Evolutionary conservation across 2,797 vertebrate species (phyloP).

Genomic region (Masticophis lateralis): DNA sequence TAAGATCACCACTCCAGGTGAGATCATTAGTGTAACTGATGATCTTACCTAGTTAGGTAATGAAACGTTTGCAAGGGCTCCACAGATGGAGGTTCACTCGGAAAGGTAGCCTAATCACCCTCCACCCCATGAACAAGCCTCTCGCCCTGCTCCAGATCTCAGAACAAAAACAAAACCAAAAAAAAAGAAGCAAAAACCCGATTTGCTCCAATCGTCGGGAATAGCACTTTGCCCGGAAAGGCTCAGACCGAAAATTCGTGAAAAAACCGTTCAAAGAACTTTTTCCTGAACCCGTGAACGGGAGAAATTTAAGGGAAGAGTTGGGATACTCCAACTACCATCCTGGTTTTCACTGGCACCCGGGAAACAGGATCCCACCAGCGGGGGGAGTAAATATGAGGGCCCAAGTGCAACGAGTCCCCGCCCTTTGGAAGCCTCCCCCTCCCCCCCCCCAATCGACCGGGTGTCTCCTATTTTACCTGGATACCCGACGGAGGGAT

Average conservation of each 20-base stretch:
- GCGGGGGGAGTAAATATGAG: neutral
- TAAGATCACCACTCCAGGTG: neutral
- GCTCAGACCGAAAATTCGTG: neutral
- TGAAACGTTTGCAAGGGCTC: neutral
- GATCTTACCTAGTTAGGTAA: neutral
- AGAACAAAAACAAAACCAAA: neutral
- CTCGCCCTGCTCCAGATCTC: neutral
- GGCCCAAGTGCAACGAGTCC: neutral
- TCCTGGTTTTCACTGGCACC: neutral
- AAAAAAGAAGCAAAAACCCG: neutral
- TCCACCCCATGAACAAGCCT: neutral
- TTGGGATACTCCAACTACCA: neutral
- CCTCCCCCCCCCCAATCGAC: too few relatives aligned
- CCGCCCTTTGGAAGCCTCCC: neutral
- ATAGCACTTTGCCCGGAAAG: neutral
- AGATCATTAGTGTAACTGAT: neutral
- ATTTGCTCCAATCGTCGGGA: neutral
- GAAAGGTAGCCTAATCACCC: neutral
- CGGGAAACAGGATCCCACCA: neutral
- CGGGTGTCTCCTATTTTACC: conserved; percentile 73
- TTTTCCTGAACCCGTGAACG: too few relatives aligned
- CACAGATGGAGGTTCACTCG: neutral
- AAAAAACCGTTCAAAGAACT: neutral
- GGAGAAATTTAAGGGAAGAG: neutral
- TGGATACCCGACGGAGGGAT: conserved; percentile 96